Evolutionary conservation across 2,888 invertebrate genomes (phyloP), one percentile per base, ranked within the genome.

Genomic region (Taenaris catops): DNA sequence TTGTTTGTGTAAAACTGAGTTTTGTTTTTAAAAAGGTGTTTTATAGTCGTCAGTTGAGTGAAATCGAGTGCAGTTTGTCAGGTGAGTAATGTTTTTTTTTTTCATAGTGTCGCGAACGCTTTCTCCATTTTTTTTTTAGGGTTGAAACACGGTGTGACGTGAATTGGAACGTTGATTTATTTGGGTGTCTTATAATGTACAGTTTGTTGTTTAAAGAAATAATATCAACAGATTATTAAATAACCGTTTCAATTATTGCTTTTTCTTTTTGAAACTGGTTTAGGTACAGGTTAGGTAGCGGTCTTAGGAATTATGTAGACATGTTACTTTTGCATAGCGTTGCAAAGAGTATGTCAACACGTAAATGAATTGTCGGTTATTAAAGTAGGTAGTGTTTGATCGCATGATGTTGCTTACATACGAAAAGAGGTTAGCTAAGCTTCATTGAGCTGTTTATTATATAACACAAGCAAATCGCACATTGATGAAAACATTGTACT

Each of bases 1-100:
- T 59, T 58, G 55, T 71, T 66, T 63, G 65, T 66, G 72, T 54
- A 53, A 52, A 55, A 50, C 45, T 40, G 44, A 53, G 53, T 57
- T 64, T 57, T 59, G 55, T 58, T 62, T 53, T 51, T 50, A 43
- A 61, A 59, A 56, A 60, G n/a, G 62, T 62, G 58, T 43, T 54
- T 60, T 55, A 50, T 43, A 51, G 50, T 46, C 47, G 41, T 34
- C 48, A 20, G 35, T 55, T 59, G 42, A 60, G 72, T 68, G 72
- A 65, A 71, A 71, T 58, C 69, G 54, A 53, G 57, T 50, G 53
- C 49, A 41, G 47, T 44, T 38, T 54, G 35, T 44, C 73, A 76
- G 78, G 78, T 75, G 48, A 67, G 76, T 56, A 12, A 34, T 14
- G 20, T 5, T 14, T 53, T 45, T 49, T 57, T 58, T 48, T 49